Conservation (phyloP, 2,888 invertebrate genomes). For the Coelinius sp. region DNA sequence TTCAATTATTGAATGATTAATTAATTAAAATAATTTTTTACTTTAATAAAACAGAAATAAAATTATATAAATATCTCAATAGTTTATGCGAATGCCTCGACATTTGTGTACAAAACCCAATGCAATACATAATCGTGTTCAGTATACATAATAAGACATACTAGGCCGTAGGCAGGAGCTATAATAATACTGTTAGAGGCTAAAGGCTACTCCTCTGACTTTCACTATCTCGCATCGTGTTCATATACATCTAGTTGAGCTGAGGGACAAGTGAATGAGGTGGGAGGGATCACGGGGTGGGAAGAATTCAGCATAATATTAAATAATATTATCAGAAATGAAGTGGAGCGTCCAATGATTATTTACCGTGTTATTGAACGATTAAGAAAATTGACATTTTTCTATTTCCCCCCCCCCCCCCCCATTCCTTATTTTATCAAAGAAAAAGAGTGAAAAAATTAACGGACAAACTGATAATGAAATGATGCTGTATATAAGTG, state of each 20-base stretch:
- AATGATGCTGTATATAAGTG: not conserved
- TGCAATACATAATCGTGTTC: not conserved
- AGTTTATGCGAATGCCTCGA: conserved; percentile 4
- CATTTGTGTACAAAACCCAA: not conserved
- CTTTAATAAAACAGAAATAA: too few species aligned
- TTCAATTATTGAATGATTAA: too few species aligned
- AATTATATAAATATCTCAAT: not conserved
- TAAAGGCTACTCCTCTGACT: conserved; percentile 25
- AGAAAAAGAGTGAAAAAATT: not conserved
- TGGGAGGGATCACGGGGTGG: not conserved
- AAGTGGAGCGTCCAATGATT: not conserved
- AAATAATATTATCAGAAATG: not conserved
- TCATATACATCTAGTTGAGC: not conserved
- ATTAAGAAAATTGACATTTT: not conserved
- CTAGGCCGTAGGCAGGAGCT: not conserved
- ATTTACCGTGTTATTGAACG: not conserved
- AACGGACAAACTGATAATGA: not conserved
- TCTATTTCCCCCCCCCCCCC: not conserved
- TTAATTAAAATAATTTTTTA: too few species aligned
- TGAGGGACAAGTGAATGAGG: conserved; percentile 4
- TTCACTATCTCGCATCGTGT: conserved; percentile 24
- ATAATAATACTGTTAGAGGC: conserved; percentile 8
- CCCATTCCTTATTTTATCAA: not conserved
- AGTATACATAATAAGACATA: not conserved
- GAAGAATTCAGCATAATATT: not conserved